These are phyloP conservation scores for Dorcus parallelipipedus DNA, from an alignment of 2,888 invertebrate genomes.

Conservation along the genomic window DNA sequence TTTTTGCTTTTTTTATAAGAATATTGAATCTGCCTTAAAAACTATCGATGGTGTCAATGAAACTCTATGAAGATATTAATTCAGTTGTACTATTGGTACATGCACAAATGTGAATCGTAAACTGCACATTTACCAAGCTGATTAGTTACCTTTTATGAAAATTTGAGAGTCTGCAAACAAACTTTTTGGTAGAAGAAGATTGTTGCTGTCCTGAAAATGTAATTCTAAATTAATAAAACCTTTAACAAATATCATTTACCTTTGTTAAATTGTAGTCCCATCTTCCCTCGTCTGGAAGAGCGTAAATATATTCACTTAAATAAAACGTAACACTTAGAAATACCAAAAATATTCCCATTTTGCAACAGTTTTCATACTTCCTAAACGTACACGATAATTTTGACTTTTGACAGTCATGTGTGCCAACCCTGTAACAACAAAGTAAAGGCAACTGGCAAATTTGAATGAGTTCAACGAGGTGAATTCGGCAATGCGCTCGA, in stretches of 20 bases:
- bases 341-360: not conserved
- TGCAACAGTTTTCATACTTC: not conserved
- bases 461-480: too few species aligned
- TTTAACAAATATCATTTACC: constrained; percentile 26
- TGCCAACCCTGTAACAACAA: too few species aligned
- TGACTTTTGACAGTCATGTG: too few species aligned
- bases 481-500: too few species aligned
- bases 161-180: constrained; percentile 70
- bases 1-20: too few species aligned
- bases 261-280: constrained; percentile 61
- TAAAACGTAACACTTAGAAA: not conserved
- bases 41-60: too few species aligned
- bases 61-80: too few species aligned
- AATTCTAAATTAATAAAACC: constrained; percentile 12
- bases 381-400: too few species aligned
- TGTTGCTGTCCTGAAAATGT: constrained; percentile 49
- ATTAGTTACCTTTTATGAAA: constrained; percentile 63
- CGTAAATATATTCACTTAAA: constrained; percentile 13
- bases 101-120: too few species aligned
- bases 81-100: too few species aligned
- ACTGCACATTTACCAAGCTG: constrained; percentile 10
- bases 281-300: constrained; percentile 64
- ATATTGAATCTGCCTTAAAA: too few species aligned
- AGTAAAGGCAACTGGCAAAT: too few species aligned
- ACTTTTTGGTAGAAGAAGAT: constrained; percentile 57